Base-by-base conservation (phyloP, 1,140 invertebrate species). In the Zaprionus lachaisei region DNA sequence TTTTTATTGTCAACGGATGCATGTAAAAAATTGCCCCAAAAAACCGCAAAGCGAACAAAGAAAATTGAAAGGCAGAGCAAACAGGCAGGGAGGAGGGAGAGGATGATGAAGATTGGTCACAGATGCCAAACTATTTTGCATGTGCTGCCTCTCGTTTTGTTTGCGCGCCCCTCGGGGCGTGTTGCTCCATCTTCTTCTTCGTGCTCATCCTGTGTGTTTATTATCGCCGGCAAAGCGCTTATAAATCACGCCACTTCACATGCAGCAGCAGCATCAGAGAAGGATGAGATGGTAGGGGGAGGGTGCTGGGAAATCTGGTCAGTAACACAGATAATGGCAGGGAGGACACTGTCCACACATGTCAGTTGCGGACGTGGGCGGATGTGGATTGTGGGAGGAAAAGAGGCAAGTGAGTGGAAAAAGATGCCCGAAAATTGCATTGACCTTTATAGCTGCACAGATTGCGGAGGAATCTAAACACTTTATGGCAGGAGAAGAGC, bases 211-310 rank as follows among this genome's bases (percentile, higher is more conserved):
- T 54, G 22, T 77, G 68, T 78, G 72, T 79, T 70, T 86, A 84
- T 89, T 86, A 86, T 86, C 83, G 83, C 81, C 60, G 67, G 78
- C 80, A 80, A 80, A 89, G 73, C 84, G 84, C 84, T 89, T 83
- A 89, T 86, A 86, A 86, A 86, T 86, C 83, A 86, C 84, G 67
- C 70, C 61, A 83, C 83, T 86, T 86, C 84, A 89, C 70, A 78
- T 72, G 77, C 83, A 89, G 54, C 49, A 26, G n/a, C 38, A 62
- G 44, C 41, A 47, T 34, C 31, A 11, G 31, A 9, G 4, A 31
- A 6, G 28, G 28, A 9, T 1, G 7, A 11, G n/a, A 3, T 7
- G 7, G 7, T 5, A 4, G n/a, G 7, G 2, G 6, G 41, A 15
- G 20, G 66, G 22, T 2, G 17, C 2, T 44, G 55, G 14, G 15